phyloP scores from a whole-genome alignment of 2,888 invertebrate genomes.

The Drepanosiphum platanoidis region DNA sequence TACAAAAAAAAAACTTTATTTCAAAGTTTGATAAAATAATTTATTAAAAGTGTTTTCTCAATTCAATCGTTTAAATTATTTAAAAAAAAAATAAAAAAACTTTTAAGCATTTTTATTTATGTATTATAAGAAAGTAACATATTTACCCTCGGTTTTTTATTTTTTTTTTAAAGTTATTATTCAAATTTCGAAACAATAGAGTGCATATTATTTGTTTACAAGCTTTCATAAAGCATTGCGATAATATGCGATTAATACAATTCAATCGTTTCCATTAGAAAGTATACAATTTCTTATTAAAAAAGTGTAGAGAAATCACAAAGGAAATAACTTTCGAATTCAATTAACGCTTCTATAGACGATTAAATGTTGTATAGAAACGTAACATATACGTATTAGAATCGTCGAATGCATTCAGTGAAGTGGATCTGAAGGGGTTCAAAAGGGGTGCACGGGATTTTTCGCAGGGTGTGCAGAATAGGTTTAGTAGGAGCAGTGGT shows the following conservation, averaged over 20 bases:
- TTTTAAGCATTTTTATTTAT: not conserved
- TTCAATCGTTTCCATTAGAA: not conserved
- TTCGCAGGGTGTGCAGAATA: no score
- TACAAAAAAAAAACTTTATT: conserved; percentile 21
- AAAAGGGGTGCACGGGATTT: no score
- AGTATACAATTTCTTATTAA: not conserved
- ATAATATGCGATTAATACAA: not conserved
- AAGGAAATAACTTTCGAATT: not conserved
- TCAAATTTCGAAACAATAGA: not conserved
- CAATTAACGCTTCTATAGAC: not conserved
- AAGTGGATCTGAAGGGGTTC: no score
- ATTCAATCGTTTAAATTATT: not conserved
- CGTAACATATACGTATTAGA: no score
- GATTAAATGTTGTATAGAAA: no score
- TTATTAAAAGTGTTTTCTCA: conserved; percentile 11
- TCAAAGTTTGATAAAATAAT: conserved; percentile 2
- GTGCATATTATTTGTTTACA: not conserved
- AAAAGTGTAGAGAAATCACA: not conserved
- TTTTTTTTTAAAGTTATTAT: not conserved
- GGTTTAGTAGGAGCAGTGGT: no score
- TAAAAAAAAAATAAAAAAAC: not conserved
- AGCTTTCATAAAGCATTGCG: not conserved
- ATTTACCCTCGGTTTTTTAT: not conserved
- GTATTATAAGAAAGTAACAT: not conserved
- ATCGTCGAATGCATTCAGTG: no score